Base-by-base conservation (phyloP, 2,888 invertebrate genomes). In the Cactoblastis cactorum region DNA sequence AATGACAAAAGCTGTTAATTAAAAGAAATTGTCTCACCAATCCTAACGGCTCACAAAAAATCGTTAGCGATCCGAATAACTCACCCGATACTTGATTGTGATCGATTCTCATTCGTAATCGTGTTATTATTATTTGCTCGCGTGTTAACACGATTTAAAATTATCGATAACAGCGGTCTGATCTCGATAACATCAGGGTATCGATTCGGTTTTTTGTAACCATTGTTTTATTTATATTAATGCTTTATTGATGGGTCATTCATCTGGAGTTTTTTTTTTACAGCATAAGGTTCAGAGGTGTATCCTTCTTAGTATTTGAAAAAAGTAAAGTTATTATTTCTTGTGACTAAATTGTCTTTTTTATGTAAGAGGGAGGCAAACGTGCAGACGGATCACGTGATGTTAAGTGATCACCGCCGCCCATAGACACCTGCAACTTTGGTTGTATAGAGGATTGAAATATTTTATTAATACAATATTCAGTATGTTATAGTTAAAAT, bases 81-180 rank as follows among this genome's bases (percentile, higher is more conserved):
- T 73, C 71, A 69, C 74, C 57, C 53, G 54, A 63, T 57, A 54
- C 53, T 56, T 62, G 71, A 71, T 73, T 65, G 68, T 69, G 63
- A 74, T 74, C 74, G 67, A 67, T 67, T 65, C 69, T 55, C 67
- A 62, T 59, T 61, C 63, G 59, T 59, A 61, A 59, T 61, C 61
- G 67, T 65, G 62, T 65, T 66, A 66, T 65, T 66, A 66, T 65
- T 66, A 65, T 65, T 66, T 65, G 67, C 65, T 67, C 62, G 63
- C 61, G 57, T 50, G 53, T 56, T 56, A 53, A 56, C 56, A 56
- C 50, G 50, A 52, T 52, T 52, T 53, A 52, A 45, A 64, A 63
- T 64, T 66, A 69, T 65, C 65, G 65, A 60, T 66, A 62, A 66
- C 43, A 28, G 28, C 66, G 53, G 11, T 45, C 45, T 49, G 63